Evolutionary conservation across 2,888 invertebrate genomes (phyloP).

Genomic region (Drosophila colorata): DNA sequence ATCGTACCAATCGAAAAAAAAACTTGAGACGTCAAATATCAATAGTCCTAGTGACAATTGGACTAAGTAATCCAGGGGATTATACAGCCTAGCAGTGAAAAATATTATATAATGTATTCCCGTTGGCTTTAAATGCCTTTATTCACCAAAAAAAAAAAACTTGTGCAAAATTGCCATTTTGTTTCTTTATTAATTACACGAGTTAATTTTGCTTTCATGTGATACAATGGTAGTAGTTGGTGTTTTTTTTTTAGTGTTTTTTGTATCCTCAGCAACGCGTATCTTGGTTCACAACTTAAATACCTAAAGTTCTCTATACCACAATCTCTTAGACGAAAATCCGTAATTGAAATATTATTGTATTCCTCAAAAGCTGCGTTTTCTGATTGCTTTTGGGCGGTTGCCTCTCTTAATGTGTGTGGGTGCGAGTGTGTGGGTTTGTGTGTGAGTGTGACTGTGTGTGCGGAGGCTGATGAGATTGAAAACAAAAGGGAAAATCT

Average conservation of each 20-base stretch:
- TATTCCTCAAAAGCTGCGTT: neutral
- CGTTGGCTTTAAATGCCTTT: too few relatives aligned
- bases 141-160: slow-evolving; percentile 2
- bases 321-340: slow-evolving; percentile 2
- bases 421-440: neutral
- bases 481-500: neutral
- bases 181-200: slow-evolving; percentile 36
- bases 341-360: neutral
- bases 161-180: neutral
- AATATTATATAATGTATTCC: too few relatives aligned
- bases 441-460: neutral
- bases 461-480: neutral
- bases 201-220: neutral
- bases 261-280: slow-evolving; percentile 1
- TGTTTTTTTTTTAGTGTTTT: slow-evolving; percentile 2
- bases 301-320: slow-evolving; percentile 10
- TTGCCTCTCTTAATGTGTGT: neutral
- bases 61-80: too few relatives aligned
- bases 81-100: too few relatives aligned
- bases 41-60: too few relatives aligned
- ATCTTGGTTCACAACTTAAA: slow-evolving; percentile 19
- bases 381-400: neutral
- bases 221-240: slow-evolving; percentile 31
- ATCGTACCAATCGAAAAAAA: too few relatives aligned
- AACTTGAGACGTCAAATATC: too few relatives aligned